Evolutionary conservation across 2,888 invertebrate genomes (phyloP), one percentile per base, ranked within the genome.

Genomic region (Neoaliturus tenellus): DNA sequence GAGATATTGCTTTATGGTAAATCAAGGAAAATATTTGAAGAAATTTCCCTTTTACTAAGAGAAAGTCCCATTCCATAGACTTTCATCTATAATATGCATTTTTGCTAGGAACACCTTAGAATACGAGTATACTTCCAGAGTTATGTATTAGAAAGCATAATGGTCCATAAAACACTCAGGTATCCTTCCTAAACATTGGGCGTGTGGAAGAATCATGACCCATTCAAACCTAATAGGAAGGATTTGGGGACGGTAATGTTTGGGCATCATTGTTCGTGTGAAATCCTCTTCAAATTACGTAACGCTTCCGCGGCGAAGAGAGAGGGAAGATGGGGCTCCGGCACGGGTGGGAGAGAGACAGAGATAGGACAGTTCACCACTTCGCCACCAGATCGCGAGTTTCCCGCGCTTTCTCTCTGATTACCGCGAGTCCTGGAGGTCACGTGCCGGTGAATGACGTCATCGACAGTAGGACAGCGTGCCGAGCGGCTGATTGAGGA

Each of bases 371-470:
- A 28, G 62, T 62, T 62, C 62, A 31, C 28, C 62, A 62, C 62
- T 28, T 62, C 62, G 62, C 62, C 62, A 62, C 62, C 62, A 62
- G 62, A 62, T 62, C 62, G 62, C 62, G 62, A 62, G 62, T 62
- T 62, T 62, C 62, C 62, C 62, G 62, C 62, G 62, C 62, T 62
- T 62, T 62, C 62, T 62, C 62, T 62, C 62, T 55, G 62, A 62
- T 62, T 62, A 62, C 62, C 28, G 62, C 58, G 58, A 20, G 62
- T 62, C 25, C 17, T 17, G 12, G 62, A 62, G 62, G 62, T 62
- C 62, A 62, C 62, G 62, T 62, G 62, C 62, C 62, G 12, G 31
- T 62, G n/a, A n/a, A n/a, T n/a, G 62, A 62, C 62, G 62, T 62
- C 62, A 62, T 28, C 28, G 62, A 28, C 62, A 62, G 28, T 12